A percentile compares a stretch with the other conserved stretches of the same genome.
These are phyloP conservation scores for Cossypha polioptera DNA, from an alignment of 2,797 vertebrate species.

Conservation along the genomic window DNA sequence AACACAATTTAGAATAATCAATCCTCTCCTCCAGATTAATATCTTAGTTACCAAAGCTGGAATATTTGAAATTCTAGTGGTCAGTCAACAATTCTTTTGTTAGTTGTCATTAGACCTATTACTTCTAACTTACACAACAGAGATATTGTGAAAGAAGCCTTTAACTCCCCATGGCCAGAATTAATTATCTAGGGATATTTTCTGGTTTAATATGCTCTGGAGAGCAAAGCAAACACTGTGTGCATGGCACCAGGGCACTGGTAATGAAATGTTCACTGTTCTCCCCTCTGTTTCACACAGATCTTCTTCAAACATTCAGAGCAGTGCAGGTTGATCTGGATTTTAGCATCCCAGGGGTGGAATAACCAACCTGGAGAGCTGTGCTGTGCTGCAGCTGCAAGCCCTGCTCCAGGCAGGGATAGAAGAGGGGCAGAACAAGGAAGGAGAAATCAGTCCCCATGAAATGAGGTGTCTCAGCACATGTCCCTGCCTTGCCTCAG, in stretches of 20 bases:
- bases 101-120: not conserved
- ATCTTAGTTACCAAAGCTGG: not conserved
- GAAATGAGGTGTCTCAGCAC: not conserved
- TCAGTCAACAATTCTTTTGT: not conserved
- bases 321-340: rapidly evolving
- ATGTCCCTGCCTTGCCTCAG: rapidly evolving
- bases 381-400: not conserved
- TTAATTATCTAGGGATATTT: not conserved
- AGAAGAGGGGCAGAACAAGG: not conserved
- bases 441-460: too few relatives aligned
- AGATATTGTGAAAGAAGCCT: not conserved
- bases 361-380: not conserved
- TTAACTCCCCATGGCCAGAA: not conserved
- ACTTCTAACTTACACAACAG: not conserved
- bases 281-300: not conserved
- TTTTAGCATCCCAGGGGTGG: not conserved
- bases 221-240: not conserved
- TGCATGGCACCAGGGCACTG: not conserved
- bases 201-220: not conserved
- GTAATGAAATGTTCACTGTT: not conserved
- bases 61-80: not conserved
- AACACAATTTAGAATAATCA: not conserved
- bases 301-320: not conserved
- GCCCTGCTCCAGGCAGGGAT: not conserved
- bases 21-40: not conserved